Conservation (phyloP, 2,888 invertebrate species). For the Labia minor region DNA sequence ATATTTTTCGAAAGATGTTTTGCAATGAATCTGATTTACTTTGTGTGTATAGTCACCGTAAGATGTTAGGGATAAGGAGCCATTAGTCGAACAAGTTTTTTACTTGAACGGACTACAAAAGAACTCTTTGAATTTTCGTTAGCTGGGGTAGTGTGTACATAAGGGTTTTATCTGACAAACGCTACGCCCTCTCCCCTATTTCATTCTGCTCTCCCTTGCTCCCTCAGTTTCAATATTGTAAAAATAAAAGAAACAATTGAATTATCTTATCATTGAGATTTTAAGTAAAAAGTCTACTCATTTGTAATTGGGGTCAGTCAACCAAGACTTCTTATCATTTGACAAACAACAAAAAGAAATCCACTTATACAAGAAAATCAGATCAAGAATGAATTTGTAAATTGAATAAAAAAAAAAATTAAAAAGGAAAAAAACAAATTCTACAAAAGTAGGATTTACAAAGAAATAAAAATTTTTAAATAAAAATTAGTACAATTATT, state of each 20-base stretch:
- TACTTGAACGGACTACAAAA: background rate
- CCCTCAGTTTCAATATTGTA: background rate
- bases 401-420: background rate
- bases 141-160: background rate
- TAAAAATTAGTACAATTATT: no score
- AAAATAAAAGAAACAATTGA: background rate
- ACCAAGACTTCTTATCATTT: background rate
- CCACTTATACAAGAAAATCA: background rate
- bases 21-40: background rate
- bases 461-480: no score
- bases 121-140: slow-evolving; percentile 2
- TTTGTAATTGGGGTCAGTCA: background rate
- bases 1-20: background rate
- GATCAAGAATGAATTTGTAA: background rate
- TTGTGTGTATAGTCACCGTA: background rate
- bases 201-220: no score
- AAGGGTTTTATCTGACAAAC: background rate
- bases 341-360: background rate
- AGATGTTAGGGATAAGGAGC: background rate
- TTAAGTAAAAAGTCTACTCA: background rate
- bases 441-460: no score
- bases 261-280: background rate
- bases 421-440: background rate
- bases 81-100: background rate
- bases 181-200: no score